phyloP scores from a whole-genome alignment of 1,140 invertebrate species.

The Leptinotarsa undecemlineata region DNA sequence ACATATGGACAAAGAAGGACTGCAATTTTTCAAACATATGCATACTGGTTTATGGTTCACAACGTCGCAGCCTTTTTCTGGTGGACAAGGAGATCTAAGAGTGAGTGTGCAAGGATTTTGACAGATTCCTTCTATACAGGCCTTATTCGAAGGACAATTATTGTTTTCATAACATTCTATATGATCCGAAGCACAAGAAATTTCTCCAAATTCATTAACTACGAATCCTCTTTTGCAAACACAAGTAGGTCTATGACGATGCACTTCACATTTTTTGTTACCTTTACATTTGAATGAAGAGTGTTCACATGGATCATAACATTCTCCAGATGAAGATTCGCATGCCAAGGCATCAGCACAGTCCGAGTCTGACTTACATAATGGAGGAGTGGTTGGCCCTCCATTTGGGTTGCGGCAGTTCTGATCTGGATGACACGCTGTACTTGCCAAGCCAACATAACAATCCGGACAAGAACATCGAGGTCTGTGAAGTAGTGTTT shows the following conservation, averaged over 20 bases:
- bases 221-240: slow-evolving; percentile 87
- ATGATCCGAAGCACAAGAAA: slow-evolving; percentile 78
- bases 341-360: slow-evolving; percentile 79
- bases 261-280: slow-evolving; percentile 86
- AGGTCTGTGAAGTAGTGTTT: slow-evolving; percentile 78
- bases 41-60: slow-evolving; percentile 83
- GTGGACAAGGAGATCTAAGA: slow-evolving; percentile 67
- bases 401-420: slow-evolving; percentile 67
- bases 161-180: slow-evolving; percentile 77
- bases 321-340: slow-evolving; percentile 67
- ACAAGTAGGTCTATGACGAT: slow-evolving; percentile 81
- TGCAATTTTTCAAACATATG: slow-evolving; percentile 84
- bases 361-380: slow-evolving; percentile 69
- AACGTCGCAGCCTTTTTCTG: slow-evolving; percentile 82
- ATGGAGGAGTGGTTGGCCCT: slow-evolving; percentile 54
- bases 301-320: slow-evolving; percentile 76
- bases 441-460: slow-evolving; percentile 77
- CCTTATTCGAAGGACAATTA: slow-evolving; percentile 83
- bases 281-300: slow-evolving; percentile 68
- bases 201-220: slow-evolving; percentile 80
- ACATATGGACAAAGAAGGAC: slow-evolving; percentile 83
- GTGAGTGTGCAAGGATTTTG: slow-evolving; percentile 78
- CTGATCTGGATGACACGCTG: slow-evolving; percentile 75
- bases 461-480: slow-evolving; percentile 86
- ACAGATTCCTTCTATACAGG: slow-evolving; percentile 80